Evolutionary conservation across 2,113 vertebrate species (phyloP).

Genomic region (Canis aureus): DNA sequence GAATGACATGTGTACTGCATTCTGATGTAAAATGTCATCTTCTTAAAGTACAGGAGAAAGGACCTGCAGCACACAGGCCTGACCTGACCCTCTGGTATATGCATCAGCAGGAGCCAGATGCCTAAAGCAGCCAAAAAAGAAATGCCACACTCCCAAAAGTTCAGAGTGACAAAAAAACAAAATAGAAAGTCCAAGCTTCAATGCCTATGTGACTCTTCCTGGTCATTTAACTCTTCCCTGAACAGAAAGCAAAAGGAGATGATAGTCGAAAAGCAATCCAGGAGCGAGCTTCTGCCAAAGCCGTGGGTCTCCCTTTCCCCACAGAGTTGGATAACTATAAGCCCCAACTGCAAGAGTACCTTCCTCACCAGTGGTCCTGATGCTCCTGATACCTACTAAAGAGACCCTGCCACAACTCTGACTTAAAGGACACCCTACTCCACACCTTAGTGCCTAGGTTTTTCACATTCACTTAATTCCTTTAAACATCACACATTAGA

Average conservation of each 20-base stretch:
- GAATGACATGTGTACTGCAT: neutral
- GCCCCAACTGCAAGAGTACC: neutral
- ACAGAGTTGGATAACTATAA: neutral
- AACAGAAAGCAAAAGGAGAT: slow-evolving; percentile 37
- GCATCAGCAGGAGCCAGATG: slow-evolving; percentile 30
- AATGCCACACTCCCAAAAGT: slow-evolving; percentile 27
- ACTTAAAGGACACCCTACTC: neutral
- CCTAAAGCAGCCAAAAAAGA: slow-evolving; percentile 44
- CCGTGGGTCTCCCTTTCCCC: neutral
- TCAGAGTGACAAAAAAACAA: neutral
- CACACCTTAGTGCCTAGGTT: neutral
- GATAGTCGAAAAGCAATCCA: slow-evolving; percentile 6
- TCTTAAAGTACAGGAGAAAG: slow-evolving; percentile 23
- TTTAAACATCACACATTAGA: slow-evolving; percentile 17
- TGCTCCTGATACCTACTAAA: neutral
- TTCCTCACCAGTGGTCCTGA: neutral
- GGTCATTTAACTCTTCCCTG: slow-evolving; percentile 41
- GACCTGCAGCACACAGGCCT: neutral
- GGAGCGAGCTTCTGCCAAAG: neutral
- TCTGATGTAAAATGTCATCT: slow-evolving; percentile 62
- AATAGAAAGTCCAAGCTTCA: slow-evolving; percentile 14
- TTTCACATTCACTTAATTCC: slow-evolving; percentile 5
- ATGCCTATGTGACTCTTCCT: neutral
- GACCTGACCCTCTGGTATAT: neutral
- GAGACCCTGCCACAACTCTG: neutral